Evolutionary conservation across 2,797 vertebrate genomes (phyloP).

Genomic region (Merluccius polli): DNA sequence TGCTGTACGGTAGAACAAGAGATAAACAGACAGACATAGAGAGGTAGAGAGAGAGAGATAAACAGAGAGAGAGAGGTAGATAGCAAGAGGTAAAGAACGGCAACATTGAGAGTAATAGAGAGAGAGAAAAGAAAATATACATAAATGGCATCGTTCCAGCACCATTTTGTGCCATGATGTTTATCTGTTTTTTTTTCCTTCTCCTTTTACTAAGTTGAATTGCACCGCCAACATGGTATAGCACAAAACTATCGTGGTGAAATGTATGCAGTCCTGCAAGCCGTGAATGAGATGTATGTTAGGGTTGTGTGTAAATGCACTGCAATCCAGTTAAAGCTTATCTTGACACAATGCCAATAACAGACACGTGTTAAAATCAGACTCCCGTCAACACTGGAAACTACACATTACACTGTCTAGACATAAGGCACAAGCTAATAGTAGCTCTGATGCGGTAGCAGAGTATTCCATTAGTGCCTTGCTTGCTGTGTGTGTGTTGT

Average conservation of each 20-base stretch:
- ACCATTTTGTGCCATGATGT: conserved; percentile 6
- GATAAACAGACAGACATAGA: background rate
- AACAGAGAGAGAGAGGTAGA: background rate
- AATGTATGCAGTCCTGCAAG: background rate
- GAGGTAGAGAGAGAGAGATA: background rate
- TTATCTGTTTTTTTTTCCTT: background rate
- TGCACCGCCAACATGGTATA: background rate
- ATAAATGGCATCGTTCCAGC: background rate
- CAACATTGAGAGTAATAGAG: background rate
- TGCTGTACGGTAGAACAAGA: background rate
- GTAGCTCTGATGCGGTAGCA: background rate
- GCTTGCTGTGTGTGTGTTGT: background rate
- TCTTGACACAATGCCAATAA: background rate
- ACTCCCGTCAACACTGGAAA: background rate
- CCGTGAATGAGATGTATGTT: background rate
- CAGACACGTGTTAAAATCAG: background rate
- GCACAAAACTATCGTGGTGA: background rate
- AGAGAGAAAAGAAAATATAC: background rate
- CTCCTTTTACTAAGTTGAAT: background rate
- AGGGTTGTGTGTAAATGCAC: background rate
- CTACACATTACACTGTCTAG: background rate
- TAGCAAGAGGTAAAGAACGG: background rate
- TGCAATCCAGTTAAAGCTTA: background rate
- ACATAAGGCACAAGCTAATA: background rate
- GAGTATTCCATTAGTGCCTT: background rate